Base-by-base conservation (phyloP, 2,888 invertebrate genomes). In the Macrosoma leucophasiata region DNA sequence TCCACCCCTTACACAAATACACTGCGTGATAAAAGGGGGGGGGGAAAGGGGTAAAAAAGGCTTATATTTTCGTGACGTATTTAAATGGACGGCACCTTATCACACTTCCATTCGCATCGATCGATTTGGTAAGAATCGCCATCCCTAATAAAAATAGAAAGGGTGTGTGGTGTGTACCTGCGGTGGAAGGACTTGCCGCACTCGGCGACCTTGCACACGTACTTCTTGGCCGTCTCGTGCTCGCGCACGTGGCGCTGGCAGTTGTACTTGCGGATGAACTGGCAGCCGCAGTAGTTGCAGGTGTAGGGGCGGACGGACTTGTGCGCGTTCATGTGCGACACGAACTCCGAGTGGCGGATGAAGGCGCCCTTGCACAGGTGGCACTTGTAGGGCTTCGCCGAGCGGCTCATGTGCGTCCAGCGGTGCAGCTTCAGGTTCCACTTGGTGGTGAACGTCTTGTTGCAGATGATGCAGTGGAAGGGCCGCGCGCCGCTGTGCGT, bases 371-470 rank as follows among this genome's bases (percentile, higher is more conserved):
- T 92, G 71, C 95, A 95, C 50, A 90, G 87, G 44, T 87, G 87
- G 74, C 95, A 95, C 67, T 94, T 94, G 82, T 87, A 94, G 1
- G 95, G 95, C 62, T 94, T 94, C 14, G 92, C 88, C 9, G 91
- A 90, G 42, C 94, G 90, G 30, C 91, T 90, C 34, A 91, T 91
- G 76, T 96, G 95, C 29, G 93, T 94, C 95, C 95, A 95, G 48
- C 91, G 90, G 77, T 96, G 95, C 50, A 94, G 87, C 63, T 94
- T 93, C 30, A 95, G 85, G 78, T 95, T 95, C 93, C 95, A 95
- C 67, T 94, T 94, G 49, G 95, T 95, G 50, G 92, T 91, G 79
- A 95, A 95, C 15, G 90, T 86, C 65, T 94, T 95, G 61, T 90
- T 92, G 79, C 96, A 95, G 33, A 95, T 90, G 32, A 90, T 85